Evolutionary conservation across 2,888 invertebrate genomes (phyloP).

Genomic region (Harpalus rubripes): DNA sequence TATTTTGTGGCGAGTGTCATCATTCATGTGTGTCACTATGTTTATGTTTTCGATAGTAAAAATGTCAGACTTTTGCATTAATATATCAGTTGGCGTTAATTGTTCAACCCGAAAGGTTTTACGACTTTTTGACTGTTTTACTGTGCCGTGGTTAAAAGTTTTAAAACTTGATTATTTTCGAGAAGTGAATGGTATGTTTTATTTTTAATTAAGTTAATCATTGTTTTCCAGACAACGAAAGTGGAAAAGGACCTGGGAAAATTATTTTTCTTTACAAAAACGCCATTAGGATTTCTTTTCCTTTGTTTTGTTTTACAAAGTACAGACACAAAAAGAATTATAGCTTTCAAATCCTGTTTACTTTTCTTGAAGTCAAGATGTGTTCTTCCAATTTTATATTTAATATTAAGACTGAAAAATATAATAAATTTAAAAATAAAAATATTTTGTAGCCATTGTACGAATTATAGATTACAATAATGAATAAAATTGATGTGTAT

Average conservation of each 20-base stretch:
- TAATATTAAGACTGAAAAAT: no score
- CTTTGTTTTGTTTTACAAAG: slow-evolving; percentile 14
- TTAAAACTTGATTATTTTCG: slow-evolving; percentile 27
- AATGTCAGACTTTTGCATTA: slow-evolving; percentile 7
- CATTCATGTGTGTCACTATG: slow-evolving; percentile 15
- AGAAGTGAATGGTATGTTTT: slow-evolving; percentile 22
- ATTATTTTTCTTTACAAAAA: slow-evolving; percentile 42
- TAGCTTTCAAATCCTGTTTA: slow-evolving; percentile 1
- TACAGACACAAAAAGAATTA: slow-evolving; percentile 10
- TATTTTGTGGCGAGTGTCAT: slow-evolving; percentile 8
- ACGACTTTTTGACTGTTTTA: slow-evolving; percentile 8
- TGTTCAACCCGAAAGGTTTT: neutral
- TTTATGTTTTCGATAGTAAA: slow-evolving; percentile 19
- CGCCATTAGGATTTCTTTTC: neutral
- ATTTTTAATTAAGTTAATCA: slow-evolving; percentile 41
- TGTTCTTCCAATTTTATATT: no score
- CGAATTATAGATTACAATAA: no score
- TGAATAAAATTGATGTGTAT: no score
- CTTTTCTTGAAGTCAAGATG: neutral
- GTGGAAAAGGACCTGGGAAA: slow-evolving; percentile 7
- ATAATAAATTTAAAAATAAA: no score
- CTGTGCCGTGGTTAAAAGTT: slow-evolving; percentile 20
- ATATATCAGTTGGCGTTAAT: neutral
- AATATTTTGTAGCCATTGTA: no score
- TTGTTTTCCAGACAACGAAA: slow-evolving; percentile 30